These are phyloP conservation scores for Pipistrellus pipistrellus DNA, from an alignment of 2,797 vertebrate genomes.

Conservation along the genomic window DNA sequence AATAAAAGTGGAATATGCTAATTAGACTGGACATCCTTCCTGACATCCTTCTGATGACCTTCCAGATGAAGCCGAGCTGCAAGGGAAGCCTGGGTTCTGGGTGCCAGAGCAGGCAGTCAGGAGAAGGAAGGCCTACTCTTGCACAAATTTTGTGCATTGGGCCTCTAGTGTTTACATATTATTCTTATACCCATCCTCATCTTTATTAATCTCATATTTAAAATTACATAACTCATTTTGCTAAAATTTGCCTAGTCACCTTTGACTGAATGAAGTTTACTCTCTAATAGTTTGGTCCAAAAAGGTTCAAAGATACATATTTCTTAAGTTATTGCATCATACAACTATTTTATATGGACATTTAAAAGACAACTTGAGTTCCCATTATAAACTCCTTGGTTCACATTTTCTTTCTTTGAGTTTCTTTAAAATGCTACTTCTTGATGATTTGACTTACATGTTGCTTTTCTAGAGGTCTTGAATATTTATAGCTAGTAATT, in stretches of 20 bases:
- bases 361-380: too few relatives aligned
- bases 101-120: too few relatives aligned
- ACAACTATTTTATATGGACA: background rate
- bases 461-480: background rate
- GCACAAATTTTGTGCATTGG: too few relatives aligned
- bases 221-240: background rate
- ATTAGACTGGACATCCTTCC: too few relatives aligned
- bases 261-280: background rate
- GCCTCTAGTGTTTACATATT: background rate
- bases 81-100: too few relatives aligned
- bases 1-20: too few relatives aligned
- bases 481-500: background rate
- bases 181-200: background rate
- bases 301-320: background rate
- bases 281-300: background rate
- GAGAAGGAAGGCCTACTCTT: too few relatives aligned
- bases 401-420: too few relatives aligned
- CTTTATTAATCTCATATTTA: conserved; percentile 6
- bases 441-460: background rate
- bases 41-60: too few relatives aligned
- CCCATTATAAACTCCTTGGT: too few relatives aligned
- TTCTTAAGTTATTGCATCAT: background rate
- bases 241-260: background rate
- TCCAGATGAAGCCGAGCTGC: too few relatives aligned
- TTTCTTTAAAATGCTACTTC: background rate